Conservation (phyloP, 2,113 vertebrate genomes). For the Piaya cayana region DNA sequence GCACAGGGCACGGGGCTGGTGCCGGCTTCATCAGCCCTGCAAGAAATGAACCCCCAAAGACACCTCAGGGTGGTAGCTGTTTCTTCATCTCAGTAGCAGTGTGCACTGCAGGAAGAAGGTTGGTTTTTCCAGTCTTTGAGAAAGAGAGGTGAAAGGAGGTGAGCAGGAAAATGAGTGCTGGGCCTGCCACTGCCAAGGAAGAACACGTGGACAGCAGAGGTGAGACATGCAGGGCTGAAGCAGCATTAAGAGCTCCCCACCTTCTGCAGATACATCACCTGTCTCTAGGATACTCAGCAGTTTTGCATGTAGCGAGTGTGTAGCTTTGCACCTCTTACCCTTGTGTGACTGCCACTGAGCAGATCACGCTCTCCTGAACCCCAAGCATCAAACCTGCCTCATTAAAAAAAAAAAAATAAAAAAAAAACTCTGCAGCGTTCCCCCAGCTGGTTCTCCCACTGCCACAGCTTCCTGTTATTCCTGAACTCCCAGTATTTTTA, state of each 20-base stretch:
- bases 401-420: not conserved
- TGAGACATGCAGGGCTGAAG: not conserved
- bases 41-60: not conserved
- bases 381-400: fast-evolving
- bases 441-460: not conserved
- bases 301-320: not conserved
- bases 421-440: not conserved
- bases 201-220: not conserved
- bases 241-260: not conserved
- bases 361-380: fast-evolving
- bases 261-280: not conserved
- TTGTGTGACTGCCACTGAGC: fast-evolving
- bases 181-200: fast-evolving
- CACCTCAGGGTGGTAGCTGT: fast-evolving
- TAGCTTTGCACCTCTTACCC: not conserved
- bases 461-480: not conserved
- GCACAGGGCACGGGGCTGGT: no score
- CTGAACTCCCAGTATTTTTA: not conserved
- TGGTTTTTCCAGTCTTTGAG: not conserved
- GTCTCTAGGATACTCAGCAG: fast-evolving
- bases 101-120: not conserved
- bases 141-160: not conserved
- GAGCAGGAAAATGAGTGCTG: not conserved
- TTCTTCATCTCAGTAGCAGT: not conserved
- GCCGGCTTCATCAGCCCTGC: no score